Evolutionary conservation across 2,888 invertebrate genomes (phyloP).

Genomic region (Thymelicus lineola): DNA sequence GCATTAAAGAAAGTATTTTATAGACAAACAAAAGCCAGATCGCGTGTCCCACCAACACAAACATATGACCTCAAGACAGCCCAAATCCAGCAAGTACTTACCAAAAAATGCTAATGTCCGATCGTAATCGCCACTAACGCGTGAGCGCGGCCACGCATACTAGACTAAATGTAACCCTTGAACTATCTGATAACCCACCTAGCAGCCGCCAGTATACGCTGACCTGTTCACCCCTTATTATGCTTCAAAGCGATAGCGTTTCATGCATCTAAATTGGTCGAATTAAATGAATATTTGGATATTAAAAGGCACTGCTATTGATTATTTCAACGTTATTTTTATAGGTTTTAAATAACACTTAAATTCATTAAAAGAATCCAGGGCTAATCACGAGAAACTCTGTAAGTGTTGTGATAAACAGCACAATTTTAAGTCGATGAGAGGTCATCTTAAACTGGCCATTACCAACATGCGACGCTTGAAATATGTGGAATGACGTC

Average conservation of each 20-base stretch:
- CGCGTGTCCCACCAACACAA: conserved; percentile 67
- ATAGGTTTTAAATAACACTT: background rate
- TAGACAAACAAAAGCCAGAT: conserved; percentile 47
- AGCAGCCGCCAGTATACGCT: conserved; percentile 52
- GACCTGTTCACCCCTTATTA: conserved; percentile 48
- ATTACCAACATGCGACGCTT: conserved; percentile 71
- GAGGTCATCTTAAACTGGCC: conserved; percentile 56
- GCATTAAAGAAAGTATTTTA: conserved; percentile 28
- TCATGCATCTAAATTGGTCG: background rate
- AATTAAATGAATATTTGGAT: background rate
- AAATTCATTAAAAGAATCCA: background rate
- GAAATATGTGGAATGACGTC: conserved; percentile 84
- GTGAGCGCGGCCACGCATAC: conserved; percentile 80
- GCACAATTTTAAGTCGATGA: conserved; percentile 23
- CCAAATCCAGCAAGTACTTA: conserved; percentile 54
- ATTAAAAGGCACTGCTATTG: background rate
- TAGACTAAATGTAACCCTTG: conserved; percentile 78
- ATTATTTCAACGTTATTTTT: background rate
- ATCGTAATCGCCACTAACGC: conserved; percentile 76
- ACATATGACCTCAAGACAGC: conserved; percentile 80
- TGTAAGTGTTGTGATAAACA: background rate
- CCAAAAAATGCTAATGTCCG: conserved; percentile 77
- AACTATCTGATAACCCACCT: conserved; percentile 77
- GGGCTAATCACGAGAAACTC: background rate
- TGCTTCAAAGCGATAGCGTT: background rate